Conservation (phyloP, 2,888 invertebrate genomes). For the Axea sp. region DNA sequence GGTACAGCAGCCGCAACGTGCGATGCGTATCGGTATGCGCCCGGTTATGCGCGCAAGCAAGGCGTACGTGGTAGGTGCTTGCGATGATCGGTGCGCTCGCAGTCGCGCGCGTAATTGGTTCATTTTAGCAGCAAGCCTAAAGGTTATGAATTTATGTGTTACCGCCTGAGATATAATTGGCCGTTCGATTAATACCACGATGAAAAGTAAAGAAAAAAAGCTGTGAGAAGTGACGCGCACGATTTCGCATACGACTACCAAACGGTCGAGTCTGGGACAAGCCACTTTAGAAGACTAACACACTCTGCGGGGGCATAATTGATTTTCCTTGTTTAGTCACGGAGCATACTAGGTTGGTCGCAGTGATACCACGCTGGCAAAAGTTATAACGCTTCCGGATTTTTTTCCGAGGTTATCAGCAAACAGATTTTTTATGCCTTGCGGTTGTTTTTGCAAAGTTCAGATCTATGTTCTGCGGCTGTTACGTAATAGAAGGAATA, state of each 20-base stretch:
- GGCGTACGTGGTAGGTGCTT: conserved; percentile 56
- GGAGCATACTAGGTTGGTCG: conserved; percentile 19
- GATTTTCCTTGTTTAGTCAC: conserved; percentile 59
- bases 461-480: conserved; percentile 26
- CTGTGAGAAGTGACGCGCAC: conserved; percentile 22
- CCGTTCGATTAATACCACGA: conserved; percentile 73
- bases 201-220: conserved; percentile 64
- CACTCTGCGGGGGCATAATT: conserved; percentile 56
- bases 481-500: conserved; percentile 17
- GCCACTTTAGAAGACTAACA: conserved; percentile 19
- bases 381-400: conserved; percentile 43
- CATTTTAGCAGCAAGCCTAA: conserved; percentile 69
- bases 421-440: conserved; percentile 24
- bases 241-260: conserved; percentile 31
- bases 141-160: conserved; percentile 73
- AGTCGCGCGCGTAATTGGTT: conserved; percentile 68
- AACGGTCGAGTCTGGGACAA: conserved; percentile 10
- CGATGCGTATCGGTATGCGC: conserved; percentile 52
- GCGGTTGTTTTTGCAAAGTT: conserved; percentile 39
- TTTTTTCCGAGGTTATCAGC: conserved; percentile 37
- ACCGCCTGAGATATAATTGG: conserved; percentile 74
- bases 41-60: conserved; percentile 39
- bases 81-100: conserved; percentile 61
- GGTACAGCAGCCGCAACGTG: too few relatives aligned
- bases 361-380: conserved; percentile 19